Percentiles rank a stretch among this genome's conserved stretches.
Conservation (phyloP, 2,888 invertebrate species). For the Metellina segmentata region DNA sequence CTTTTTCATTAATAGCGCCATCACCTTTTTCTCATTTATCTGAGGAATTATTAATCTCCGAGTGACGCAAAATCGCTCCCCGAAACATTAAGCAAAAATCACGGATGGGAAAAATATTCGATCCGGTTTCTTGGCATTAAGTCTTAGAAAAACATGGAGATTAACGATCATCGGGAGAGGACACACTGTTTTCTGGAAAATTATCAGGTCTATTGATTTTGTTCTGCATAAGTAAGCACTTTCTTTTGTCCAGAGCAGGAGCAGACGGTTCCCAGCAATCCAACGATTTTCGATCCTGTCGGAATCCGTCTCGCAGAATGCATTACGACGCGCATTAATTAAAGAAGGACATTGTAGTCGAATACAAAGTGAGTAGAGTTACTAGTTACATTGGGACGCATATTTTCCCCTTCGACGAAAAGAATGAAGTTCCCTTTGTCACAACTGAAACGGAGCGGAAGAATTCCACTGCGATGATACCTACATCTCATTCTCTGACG, state of each 20-base stretch:
- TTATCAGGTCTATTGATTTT: constrained; percentile 64
- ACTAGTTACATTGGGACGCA: background rate
- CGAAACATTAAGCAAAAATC: constrained; percentile 7
- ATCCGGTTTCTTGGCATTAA: background rate
- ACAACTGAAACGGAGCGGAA: background rate
- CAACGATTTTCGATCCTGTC: constrained; percentile 52
- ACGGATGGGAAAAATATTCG: constrained; percentile 1
- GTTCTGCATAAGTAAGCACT: constrained; percentile 66
- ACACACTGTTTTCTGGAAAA: constrained; percentile 10
- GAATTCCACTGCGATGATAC: too few species aligned
- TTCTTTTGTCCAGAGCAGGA: constrained; percentile 51
- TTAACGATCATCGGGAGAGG: constrained; percentile 22
- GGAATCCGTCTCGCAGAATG: background rate
- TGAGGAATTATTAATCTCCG: background rate
- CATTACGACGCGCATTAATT: background rate
- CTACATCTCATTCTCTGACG: too few species aligned
- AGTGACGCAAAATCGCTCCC: constrained; percentile 8
- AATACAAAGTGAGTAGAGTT: background rate
- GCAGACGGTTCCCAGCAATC: constrained; percentile 55
- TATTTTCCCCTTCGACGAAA: background rate
- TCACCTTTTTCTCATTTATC: constrained; percentile 5
- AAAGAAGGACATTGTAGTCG: background rate
- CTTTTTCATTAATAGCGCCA: background rate
- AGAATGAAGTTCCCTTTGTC: background rate
- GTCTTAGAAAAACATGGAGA: constrained; percentile 7